Base-by-base conservation (phyloP, 2,113 vertebrate species). In the Lipophrys pholis region DNA sequence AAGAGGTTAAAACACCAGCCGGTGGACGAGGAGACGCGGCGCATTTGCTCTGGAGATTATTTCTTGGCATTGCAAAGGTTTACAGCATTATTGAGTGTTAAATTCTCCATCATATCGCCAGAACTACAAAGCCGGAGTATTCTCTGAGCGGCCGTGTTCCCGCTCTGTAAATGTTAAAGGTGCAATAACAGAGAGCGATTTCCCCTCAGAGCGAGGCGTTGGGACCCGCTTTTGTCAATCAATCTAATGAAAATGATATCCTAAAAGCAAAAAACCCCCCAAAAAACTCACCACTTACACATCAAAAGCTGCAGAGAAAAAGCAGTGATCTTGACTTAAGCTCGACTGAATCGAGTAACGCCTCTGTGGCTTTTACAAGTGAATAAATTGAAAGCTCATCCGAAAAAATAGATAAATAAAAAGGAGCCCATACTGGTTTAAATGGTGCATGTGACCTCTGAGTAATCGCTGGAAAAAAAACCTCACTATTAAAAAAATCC, bases 1-100 rank as follows among this genome's bases (percentile, higher is more conserved):
- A 94, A 90, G 91, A 93, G 90, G 91, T 93, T 94, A 92, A 90
- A 89, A 86, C 87, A 90, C 79, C 80, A 85, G 88, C 87, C 73
- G 69, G 73, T 86, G 80, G 86, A 93, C 87, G 91, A 92, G 89
- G 89, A 92, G 91, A 86, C 90, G 89, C 89, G 92, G 86, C 85
- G 86, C 84, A 87, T 91, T 92, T 82, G 83, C 86, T 87, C 82
- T 40, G 46, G 85, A 89, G 85, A 91, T 90, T 89, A 89, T 91
- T 91, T 84, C 88, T 81, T 77, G 88, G 90, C 84, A 82, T 94
- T 93, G 75, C 80, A 60, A 76, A 75, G 63, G 76, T 86, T 91
- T 68, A 67, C 67, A 70, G 57, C 57, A 74, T 84, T 91, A 89
- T 85, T 92, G 85, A 91, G 87, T 81, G 83, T 68, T 84, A 84